Evolutionary conservation across 2,888 invertebrate genomes (phyloP), one percentile per base, ranked within the genome.

Genomic region (Allygus modestus): DNA sequence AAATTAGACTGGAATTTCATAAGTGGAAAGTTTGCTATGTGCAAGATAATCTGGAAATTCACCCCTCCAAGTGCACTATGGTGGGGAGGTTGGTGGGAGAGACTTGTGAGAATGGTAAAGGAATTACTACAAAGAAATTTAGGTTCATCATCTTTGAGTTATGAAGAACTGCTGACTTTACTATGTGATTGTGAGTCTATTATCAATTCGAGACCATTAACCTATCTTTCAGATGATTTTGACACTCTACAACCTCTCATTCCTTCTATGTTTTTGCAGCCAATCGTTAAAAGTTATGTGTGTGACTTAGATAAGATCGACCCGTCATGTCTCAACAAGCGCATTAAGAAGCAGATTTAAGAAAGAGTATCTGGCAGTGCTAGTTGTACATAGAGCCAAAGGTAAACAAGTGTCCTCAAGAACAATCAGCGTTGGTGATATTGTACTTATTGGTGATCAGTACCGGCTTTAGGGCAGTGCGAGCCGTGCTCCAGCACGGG

Each of bases 1-100:
- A 91, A 92, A 88, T 91, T 92, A 28, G 26, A n/a, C 51, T 85
- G 51, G n/a, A 84, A 86, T 28, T 85, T 9, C 1, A 91, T 90
- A 75, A 73, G 7, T 87, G 89, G 17, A 15, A 84, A 86, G 28
- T 86, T 86, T 26, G 28, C 86, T 0, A 83, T 87, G 0, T 75
- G 87, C 20, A 86, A 71, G 82, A 87, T 86, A 86, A 87, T 84
- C 81, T 89, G 88, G 89, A 85, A 86, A 7, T 91, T 91, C 85
- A 91, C 89, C 81, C 84, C 51, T 17, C 84, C 84, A 23, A 54
- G 54, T 26, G 43, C 81, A 0, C 69, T 71, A 17, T 84, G 84
- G 85, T 91, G 91, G 91, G 85, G n/a, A n/a, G n/a, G n/a, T n/a
- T n/a, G n/a, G n/a, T n/a, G n/a, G n/a, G n/a, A n/a, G n/a, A n/a